Percentiles rank a stretch among this genome's conserved stretches.
Evolutionary conservation across 2,888 invertebrate species (phyloP).

Genomic region (Thecocarcelia acutangulata): DNA sequence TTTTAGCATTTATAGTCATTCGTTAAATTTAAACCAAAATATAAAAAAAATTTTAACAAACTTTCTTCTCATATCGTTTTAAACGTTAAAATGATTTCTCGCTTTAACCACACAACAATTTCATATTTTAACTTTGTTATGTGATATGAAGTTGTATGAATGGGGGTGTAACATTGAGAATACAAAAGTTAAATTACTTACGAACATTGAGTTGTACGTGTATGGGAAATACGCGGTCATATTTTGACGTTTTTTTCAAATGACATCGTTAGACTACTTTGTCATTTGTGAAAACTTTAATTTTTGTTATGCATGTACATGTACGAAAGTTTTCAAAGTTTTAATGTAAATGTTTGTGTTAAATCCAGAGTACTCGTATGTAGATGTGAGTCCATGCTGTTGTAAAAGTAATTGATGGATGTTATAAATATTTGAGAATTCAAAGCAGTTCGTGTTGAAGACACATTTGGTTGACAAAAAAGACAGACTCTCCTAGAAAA

Average conservation of each 20-base stretch:
- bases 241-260: background rate
- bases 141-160: conserved; percentile 14
- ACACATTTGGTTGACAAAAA: too few species aligned
- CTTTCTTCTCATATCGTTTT: background rate
- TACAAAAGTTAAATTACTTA: conserved; percentile 52
- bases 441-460: too few species aligned
- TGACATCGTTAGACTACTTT: background rate
- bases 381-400: too few species aligned
- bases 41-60: too few species aligned
- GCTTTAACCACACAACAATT: conserved; percentile 26
- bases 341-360: too few species aligned
- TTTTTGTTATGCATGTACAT: background rate
- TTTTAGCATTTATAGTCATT: too few species aligned
- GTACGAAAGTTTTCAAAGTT: too few species aligned
- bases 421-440: too few species aligned
- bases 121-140: conserved; percentile 15
- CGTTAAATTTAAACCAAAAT: too few species aligned
- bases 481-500: too few species aligned
- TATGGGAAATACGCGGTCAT: conserved; percentile 36
- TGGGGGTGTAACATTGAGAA: background rate
- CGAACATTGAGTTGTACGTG: conserved; percentile 32
- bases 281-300: background rate
- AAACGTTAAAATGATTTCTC: conserved; percentile 4
- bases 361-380: too few species aligned
- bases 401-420: too few species aligned